Evolutionary conservation across 2,888 invertebrate genomes (phyloP).

Genomic region (Nomada goodeniana): DNA sequence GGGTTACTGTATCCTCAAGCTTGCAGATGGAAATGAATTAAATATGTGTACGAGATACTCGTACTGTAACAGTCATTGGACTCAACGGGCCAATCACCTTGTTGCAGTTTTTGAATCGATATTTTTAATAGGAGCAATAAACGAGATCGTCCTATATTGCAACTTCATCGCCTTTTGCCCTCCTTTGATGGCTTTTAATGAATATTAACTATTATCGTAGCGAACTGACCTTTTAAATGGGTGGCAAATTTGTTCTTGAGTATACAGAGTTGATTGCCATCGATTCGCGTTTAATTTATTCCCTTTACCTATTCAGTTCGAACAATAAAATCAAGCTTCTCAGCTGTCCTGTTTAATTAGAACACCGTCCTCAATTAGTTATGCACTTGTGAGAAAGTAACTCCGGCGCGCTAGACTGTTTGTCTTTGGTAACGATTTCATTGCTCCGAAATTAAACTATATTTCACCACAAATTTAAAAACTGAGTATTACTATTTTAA

Average conservation of each 20-base stretch:
- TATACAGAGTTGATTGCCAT: constrained; percentile 11
- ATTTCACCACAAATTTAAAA: too few relatives aligned
- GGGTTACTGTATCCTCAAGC: too few relatives aligned
- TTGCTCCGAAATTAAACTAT: too few relatives aligned
- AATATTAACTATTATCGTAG: constrained; percentile 27
- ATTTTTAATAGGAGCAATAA: constrained; percentile 2
- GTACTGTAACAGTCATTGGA: not conserved
- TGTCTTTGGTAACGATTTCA: too few relatives aligned
- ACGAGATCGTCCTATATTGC: constrained; percentile 2
- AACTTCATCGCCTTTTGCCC: not conserved
- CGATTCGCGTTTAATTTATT: not conserved
- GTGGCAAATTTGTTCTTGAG: constrained; percentile 17
- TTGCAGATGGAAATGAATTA: not conserved
- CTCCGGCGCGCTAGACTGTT: too few relatives aligned
- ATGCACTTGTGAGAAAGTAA: too few relatives aligned
- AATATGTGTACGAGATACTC: not conserved
- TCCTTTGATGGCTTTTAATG: not conserved
- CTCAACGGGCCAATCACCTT: not conserved
- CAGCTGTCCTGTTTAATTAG: not conserved
- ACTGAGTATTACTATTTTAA: too few relatives aligned
- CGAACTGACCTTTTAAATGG: not conserved
- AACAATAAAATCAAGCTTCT: constrained; percentile 2
- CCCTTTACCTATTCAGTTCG: constrained; percentile 10
- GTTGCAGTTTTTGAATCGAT: not conserved
- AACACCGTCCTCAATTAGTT: too few relatives aligned